These are phyloP conservation scores for Aplocera efformata DNA, from an alignment of 2,888 invertebrate genomes.

Conservation along the genomic window DNA sequence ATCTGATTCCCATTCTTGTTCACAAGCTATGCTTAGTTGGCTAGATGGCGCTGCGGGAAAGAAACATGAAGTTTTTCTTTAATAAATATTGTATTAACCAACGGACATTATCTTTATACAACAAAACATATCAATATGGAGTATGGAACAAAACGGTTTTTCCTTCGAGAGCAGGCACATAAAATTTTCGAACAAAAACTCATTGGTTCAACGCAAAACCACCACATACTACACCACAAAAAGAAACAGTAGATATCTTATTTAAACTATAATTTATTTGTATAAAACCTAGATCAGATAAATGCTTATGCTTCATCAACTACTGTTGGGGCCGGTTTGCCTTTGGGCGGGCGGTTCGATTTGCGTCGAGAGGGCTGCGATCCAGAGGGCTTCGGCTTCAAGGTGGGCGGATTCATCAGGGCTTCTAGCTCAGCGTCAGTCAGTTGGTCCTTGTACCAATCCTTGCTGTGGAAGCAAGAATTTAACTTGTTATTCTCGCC, in stretches of 20 bases:
- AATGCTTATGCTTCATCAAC: conserved; percentile 46
- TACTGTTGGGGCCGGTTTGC: conserved; percentile 43
- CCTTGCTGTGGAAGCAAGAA: conserved; percentile 81
- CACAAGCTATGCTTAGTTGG: too few relatives aligned
- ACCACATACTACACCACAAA: too few relatives aligned
- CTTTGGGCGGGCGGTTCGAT: conserved; percentile 64
- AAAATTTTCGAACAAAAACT: too few relatives aligned
- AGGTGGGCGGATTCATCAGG: conserved; percentile 88
- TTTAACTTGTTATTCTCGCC: neutral
- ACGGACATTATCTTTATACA: too few relatives aligned
- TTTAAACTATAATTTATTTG: conserved; percentile 48
- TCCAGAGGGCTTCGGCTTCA: conserved; percentile 80
- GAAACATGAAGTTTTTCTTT: too few relatives aligned
- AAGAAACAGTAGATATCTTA: conserved; percentile 4
- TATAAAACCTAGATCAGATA: conserved; percentile 38
- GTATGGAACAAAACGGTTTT: too few relatives aligned
- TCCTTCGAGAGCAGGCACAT: too few relatives aligned
- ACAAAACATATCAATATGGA: too few relatives aligned
- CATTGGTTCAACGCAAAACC: too few relatives aligned
- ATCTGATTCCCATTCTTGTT: too few relatives aligned
- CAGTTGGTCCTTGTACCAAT: conserved; percentile 93
- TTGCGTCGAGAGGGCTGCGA: conserved; percentile 65
- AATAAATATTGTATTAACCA: too few relatives aligned
- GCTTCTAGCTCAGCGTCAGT: conserved; percentile 90
- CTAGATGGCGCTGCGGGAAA: too few relatives aligned